phyloP scores from a whole-genome alignment of 2,113 vertebrate species.

The Saccopteryx leptura region DNA sequence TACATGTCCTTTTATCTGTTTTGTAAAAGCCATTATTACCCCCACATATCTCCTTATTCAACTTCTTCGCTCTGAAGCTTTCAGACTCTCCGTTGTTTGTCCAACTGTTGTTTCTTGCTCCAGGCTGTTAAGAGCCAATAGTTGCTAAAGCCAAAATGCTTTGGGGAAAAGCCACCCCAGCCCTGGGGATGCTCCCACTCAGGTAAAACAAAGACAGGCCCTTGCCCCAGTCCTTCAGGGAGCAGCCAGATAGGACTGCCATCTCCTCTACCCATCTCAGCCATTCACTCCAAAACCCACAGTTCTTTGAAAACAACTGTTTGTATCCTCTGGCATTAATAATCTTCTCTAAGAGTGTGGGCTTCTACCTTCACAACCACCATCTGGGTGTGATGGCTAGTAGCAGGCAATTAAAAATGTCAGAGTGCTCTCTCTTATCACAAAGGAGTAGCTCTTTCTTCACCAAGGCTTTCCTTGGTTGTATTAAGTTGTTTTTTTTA shows the following conservation, averaged over 20 bases:
- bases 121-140: neutral
- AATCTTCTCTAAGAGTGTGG: neutral
- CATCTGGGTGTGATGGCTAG: neutral
- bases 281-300: neutral
- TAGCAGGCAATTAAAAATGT: constrained; percentile 20
- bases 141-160: neutral
- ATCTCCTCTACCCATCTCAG: too few relatives aligned
- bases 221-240: neutral
- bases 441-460: constrained; percentile 14
- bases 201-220: constrained; percentile 28
- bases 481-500: neutral
- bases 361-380: constrained; percentile 28
- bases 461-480: neutral
- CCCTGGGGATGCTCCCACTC: neutral
- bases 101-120: neutral
- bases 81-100: neutral
- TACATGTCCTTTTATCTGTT: neutral
- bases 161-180: constrained; percentile 23
- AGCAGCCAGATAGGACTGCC: neutral
- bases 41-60: neutral
- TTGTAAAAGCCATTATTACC: constrained; percentile 37
- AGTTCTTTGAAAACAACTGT: constrained; percentile 37
- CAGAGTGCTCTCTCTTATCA: neutral
- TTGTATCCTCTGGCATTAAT: constrained; percentile 3
- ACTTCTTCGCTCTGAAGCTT: constrained; percentile 41